Evolutionary conservation across 2,797 vertebrate species (phyloP).

Genomic region (Coccyzus lansbergi): DNA sequence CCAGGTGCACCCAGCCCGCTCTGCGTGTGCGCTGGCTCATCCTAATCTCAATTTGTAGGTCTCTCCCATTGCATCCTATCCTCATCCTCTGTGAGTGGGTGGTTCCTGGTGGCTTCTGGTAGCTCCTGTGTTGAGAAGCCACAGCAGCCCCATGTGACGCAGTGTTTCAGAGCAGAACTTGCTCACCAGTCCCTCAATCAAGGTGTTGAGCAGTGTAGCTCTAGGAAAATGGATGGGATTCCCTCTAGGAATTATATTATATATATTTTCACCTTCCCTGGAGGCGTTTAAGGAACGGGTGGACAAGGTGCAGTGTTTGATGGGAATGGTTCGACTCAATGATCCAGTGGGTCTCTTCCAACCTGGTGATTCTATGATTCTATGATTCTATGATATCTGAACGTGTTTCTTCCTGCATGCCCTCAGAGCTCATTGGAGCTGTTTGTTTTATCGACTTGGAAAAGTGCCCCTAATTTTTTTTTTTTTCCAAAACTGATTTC

Average conservation of each 20-base stretch:
- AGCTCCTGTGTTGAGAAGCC: neutral
- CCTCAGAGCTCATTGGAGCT: neutral
- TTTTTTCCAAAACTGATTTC: constrained; percentile 58
- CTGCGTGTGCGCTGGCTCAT: rapidly evolving
- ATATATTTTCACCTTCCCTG: no score
- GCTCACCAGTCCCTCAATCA: neutral
- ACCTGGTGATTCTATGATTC: no score
- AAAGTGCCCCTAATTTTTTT: neutral
- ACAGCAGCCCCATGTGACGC: rapidly evolving
- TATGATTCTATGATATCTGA: no score
- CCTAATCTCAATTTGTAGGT: neutral
- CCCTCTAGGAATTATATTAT: neutral
- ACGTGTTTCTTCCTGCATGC: rapidly evolving
- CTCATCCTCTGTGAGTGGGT: neutral
- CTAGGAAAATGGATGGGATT: neutral
- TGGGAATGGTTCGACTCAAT: no score
- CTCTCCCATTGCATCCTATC: rapidly evolving
- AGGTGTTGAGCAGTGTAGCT: neutral
- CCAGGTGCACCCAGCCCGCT: rapidly evolving
- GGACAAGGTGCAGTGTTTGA: no score
- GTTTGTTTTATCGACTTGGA: constrained; percentile 52
- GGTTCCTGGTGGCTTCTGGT: neutral
- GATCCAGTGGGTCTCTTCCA: no score
- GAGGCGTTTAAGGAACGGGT: no score
- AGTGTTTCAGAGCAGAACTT: neutral